Evolutionary conservation across 2,888 invertebrate genomes (phyloP), one percentile per base, ranked within the genome.

Genomic region (Plebejus anna): DNA sequence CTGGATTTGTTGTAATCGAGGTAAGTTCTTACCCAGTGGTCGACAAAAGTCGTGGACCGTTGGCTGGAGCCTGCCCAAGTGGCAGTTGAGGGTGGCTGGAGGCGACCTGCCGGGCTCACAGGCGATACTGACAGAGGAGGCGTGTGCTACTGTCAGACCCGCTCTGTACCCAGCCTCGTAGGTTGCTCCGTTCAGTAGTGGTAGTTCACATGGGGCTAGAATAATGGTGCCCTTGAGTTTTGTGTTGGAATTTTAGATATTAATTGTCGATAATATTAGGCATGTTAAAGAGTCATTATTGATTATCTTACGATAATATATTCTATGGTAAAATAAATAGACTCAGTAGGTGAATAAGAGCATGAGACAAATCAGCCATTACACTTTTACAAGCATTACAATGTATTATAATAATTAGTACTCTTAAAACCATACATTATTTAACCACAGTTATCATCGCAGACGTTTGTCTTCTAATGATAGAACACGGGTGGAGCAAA

Each of bases 61-160:
- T 0, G 96, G 96, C 81, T 95, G 94, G 73, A 96, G 87, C 80
- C 96, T 92, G 0, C 96, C 96, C 76, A 96, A 86, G 75, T 95
- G 94, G 80, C 96, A 96, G 82, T 95, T 95, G 4, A 96, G 90
- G 0, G 96, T 95, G 4, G 95, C 95, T 0, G 90, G 87, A 77
- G 95, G 94, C 55, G 95, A 89, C 76, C 95, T 83, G 2, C 94
- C 94, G 0, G 89, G 83, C 36, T 96, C 96, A 81, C 97, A 97
- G 76, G 96, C 96, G 79, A 96, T 96, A 78, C 95, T 95, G 9
- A 98, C 97, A 1, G 96, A 96, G 0, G 97, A 96, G 0, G 97
- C 97, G 83, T 97, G 97, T 0, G 97, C 96, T 38, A 98, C 97
- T 0, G 96, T 97, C 5, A 97, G 94, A 0, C 97, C 97, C 1